Base-by-base conservation (phyloP, 2,113 vertebrate species). In the Fulica atra region DNA sequence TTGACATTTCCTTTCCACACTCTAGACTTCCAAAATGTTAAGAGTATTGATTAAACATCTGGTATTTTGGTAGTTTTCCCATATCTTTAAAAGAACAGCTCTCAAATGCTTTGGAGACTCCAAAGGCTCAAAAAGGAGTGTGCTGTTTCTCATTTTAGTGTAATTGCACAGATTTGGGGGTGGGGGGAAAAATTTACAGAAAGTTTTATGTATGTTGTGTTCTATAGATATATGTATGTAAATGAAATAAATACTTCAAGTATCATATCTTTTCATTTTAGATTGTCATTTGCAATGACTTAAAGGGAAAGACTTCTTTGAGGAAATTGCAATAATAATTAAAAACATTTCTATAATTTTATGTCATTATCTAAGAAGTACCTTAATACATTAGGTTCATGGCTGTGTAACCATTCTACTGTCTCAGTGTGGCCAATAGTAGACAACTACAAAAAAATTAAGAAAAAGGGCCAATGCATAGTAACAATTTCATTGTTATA, bases 1-100 rank as follows among this genome's bases (percentile, higher is more conserved):
- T 87, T 96, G 93, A 95, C 81, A 85, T 95, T 97, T 96, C 93
- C 91, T 96, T 94, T 92, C 84, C 78, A 84, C 68, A 85, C 87
- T 96, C 95, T 96, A 96, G 72, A 93, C 85, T 97, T 95, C 87
- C 96, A 97, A 97, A 95, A 80, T 95, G 87, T 92, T 96, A 92
- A 96, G 86, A 94, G 86, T 97, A 97, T 96, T 97, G 97, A 97
- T 93, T 96, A 97, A 97, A 97, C 96, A 97, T 95, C 96, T 98
- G 96, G 95, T 96, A 93, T 97, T 98, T 97, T 96, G 95, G 93
- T 96, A 96, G 78, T 92, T 93, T 98, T 97, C 96, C 88, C 70
- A 17, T 96, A 86, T 96, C 97, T 98, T 97, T 97, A 93, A 96
- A 97, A 98, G 92, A 96, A 93, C 31, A 73, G 91, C 92, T 95